Base-by-base conservation (phyloP, 2,888 invertebrate species). In the Epistrophella euchroma region DNA sequence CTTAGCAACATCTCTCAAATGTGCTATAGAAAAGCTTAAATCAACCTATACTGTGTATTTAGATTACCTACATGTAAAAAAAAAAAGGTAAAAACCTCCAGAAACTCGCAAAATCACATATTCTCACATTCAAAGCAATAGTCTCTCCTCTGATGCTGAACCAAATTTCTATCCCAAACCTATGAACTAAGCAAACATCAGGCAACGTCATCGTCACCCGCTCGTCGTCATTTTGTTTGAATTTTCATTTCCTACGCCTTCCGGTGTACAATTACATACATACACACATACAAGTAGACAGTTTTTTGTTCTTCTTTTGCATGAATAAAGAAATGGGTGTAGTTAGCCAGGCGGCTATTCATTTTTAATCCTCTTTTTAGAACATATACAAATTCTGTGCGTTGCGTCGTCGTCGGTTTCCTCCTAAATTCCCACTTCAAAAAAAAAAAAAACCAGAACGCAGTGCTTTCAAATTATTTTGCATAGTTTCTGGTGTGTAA, bases 401-500 rank as follows among this genome's bases (percentile, higher is more conserved):
- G 50, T 70, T 74, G 50, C 25, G 50, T 70, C 35, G 43, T 4
- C 22, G 45, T 47, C 35, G 5, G 60, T 13, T 19, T 2, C 7
- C 22, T 19, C 75, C 70, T 52, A 68, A 72, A 80, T 47, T 40
- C 56, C 55, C 71, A 66, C 60, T 74, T 50, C 13, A 72, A 52
- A 66, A 11, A 64, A 32, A 7, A 72, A 58, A 28, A 45, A 2
- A 68, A 72, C 15, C 10, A 10, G 15, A 45, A 17, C 28, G 37
- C 40, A 70, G 32, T 43, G 74, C 75, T 72, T 50, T 77, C 43
- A 82, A 86, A 86, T 77, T 81, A 74, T 77, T 81, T 47, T 86
- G 86, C 86, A 86, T 86, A 86, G 82, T 86, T 86, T 86, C 60
- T 82, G 82, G 74, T 78, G 86, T 75, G 86, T 70, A 74, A 86